Evolutionary conservation across 2,113 vertebrate genomes (phyloP).

Genomic region (Apistogramma diplotaenia): DNA sequence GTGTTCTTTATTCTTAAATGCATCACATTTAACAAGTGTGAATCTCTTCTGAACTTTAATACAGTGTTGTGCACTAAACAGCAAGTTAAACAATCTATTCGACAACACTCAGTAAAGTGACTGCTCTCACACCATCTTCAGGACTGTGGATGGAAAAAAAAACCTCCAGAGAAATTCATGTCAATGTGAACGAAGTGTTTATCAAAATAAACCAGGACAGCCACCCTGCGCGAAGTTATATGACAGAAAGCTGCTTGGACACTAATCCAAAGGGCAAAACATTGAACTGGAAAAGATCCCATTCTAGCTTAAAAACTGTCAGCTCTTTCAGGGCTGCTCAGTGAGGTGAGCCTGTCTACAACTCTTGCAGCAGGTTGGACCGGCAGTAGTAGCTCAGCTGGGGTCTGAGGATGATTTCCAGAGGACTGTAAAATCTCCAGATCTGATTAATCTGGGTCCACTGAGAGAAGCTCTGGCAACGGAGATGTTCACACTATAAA

Average conservation of each 20-base stretch:
- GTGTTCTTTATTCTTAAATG: background rate
- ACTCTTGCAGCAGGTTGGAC: background rate
- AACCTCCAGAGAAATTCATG: no score
- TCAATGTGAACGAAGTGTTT: no score
- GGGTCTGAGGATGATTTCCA: background rate
- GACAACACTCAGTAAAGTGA: no score
- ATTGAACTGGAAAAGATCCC: accelerated
- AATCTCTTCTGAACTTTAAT: background rate
- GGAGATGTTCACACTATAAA: no score
- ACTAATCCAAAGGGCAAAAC: background rate
- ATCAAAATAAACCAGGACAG: no score
- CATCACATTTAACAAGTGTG: background rate
- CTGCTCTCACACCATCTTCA: no score
- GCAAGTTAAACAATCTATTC: background rate
- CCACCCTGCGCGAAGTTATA: no score
- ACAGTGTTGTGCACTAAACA: background rate
- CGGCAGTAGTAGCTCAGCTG: background rate
- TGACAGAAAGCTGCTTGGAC: background rate
- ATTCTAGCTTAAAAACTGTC: background rate
- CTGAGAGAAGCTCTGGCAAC: no score
- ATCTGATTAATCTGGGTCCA: no score
- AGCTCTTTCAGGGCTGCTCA: background rate
- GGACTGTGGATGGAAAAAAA: no score
- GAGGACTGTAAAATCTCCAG: background rate
- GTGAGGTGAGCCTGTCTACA: background rate